Conservation (phyloP, 1,140 invertebrate species). For the Lordiphosa clarofinis region DNA sequence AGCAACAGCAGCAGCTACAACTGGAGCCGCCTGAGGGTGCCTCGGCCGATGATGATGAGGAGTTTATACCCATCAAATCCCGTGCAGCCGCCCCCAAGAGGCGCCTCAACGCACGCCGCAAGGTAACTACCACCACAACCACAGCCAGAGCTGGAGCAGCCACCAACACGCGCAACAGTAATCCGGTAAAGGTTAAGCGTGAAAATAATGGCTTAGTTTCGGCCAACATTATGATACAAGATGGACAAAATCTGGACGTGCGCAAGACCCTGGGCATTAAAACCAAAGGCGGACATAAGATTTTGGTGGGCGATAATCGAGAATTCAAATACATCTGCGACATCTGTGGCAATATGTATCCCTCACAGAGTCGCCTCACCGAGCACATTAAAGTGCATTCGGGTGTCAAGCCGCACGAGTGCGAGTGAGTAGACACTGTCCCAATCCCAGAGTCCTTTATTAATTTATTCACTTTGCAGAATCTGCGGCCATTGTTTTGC, state of each 20-base stretch:
- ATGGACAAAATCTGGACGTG: constrained; percentile 34
- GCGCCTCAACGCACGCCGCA: constrained; percentile 21
- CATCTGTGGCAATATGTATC: constrained; percentile 77
- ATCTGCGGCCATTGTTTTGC: constrained; percentile 74
- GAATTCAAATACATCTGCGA: constrained; percentile 76
- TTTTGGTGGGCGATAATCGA: constrained; percentile 60
- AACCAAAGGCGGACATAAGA: constrained; percentile 61
- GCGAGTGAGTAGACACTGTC: constrained; percentile 56
- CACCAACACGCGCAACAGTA: not conserved
- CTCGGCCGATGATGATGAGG: constrained; percentile 42
- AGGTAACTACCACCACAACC: not conserved
- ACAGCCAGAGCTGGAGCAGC: constrained; percentile 6
- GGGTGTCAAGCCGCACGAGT: constrained; percentile 73
- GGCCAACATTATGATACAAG: constrained; percentile 32
- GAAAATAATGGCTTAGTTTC: constrained; percentile 14
- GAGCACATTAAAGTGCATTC: constrained; percentile 78
- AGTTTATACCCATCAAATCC: constrained; percentile 9
- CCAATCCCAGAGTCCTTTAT: not conserved
- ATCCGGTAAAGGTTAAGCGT: constrained; percentile 23
- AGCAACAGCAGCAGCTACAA: constrained; percentile 9
- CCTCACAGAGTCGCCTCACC: constrained; percentile 70
- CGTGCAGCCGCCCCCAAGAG: constrained; percentile 23
- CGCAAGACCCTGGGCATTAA: constrained; percentile 51
- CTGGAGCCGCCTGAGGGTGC: constrained; percentile 12
- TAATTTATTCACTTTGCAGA: constrained; percentile 22